Percentiles rank a stretch among this genome's conserved stretches.
Evolutionary conservation across 2,797 vertebrate genomes (phyloP).

Genomic region (Dermochelys coriacea): DNA sequence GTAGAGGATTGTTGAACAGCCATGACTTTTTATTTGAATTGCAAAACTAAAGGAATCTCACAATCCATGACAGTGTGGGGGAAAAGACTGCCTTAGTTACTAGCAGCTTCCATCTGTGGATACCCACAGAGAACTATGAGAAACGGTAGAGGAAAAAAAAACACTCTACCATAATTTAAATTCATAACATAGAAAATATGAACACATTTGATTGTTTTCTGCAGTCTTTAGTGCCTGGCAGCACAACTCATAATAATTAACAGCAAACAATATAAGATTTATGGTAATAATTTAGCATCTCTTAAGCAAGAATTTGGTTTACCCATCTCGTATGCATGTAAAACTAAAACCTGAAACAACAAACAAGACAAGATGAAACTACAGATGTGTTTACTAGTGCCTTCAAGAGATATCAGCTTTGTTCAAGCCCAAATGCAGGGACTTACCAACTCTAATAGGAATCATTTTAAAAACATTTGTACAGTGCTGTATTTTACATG

Average conservation of each 20-base stretch:
- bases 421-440: neutral
- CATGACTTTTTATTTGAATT: slow-evolving; percentile 43
- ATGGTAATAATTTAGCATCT: slow-evolving; percentile 64
- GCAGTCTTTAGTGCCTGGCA: slow-evolving; percentile 38
- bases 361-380: slow-evolving; percentile 18
- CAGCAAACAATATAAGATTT: slow-evolving; percentile 33
- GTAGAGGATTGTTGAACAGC: neutral
- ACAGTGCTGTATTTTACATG: neutral
- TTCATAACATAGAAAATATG: slow-evolving; percentile 57
- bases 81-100: neutral
- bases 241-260: slow-evolving; percentile 56
- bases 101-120: slow-evolving; percentile 55
- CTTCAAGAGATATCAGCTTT: slow-evolving; percentile 20
- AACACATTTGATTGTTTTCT: slow-evolving; percentile 22
- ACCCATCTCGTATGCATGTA: slow-evolving; percentile 26
- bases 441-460: slow-evolving; percentile 9
- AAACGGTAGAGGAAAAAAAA: slow-evolving; percentile 49
- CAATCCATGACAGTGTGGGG: slow-evolving; percentile 44
- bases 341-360: slow-evolving; percentile 21
- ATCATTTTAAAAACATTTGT: slow-evolving; percentile 38
- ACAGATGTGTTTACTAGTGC: neutral
- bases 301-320: slow-evolving; percentile 59
- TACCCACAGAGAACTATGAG: slow-evolving; percentile 42
- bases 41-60: slow-evolving; percentile 62
- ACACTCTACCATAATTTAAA: slow-evolving; percentile 54